phyloP scores from a whole-genome alignment of 2,113 vertebrate species.

The Psittacula cyanocephala region DNA sequence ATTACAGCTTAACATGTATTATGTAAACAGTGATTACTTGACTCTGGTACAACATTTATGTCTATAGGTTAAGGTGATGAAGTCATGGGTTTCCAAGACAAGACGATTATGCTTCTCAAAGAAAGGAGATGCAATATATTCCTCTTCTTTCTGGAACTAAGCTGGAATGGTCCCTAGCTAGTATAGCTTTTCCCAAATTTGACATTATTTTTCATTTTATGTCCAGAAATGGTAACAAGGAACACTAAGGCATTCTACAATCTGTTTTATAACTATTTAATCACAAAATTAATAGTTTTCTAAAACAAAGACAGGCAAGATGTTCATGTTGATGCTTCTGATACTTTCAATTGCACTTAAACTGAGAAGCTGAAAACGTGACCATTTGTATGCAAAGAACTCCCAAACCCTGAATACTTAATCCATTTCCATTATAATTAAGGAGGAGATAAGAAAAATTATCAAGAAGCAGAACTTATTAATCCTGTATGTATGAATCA shows the following conservation, averaged over 20 bases:
- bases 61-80: neutral
- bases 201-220: neutral
- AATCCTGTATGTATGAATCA: neutral
- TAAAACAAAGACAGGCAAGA: neutral
- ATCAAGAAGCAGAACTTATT: neutral
- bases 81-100: neutral
- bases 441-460: neutral
- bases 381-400: fast-evolving
- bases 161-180: neutral
- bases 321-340: neutral
- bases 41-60: neutral
- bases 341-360: neutral
- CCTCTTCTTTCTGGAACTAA: neutral
- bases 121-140: neutral
- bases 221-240: neutral
- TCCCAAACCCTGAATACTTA: neutral
- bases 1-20: neutral
- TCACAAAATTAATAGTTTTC: neutral
- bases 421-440: neutral
- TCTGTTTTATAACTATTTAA: neutral
- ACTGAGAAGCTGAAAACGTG: neutral
- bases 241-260: neutral
- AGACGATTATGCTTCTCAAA: neutral
- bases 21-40: neutral
- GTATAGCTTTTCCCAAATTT: neutral